Conservation (phyloP, 53 echinoderm and acorn worm genomes). For the Paelopatides confundens region DNA sequence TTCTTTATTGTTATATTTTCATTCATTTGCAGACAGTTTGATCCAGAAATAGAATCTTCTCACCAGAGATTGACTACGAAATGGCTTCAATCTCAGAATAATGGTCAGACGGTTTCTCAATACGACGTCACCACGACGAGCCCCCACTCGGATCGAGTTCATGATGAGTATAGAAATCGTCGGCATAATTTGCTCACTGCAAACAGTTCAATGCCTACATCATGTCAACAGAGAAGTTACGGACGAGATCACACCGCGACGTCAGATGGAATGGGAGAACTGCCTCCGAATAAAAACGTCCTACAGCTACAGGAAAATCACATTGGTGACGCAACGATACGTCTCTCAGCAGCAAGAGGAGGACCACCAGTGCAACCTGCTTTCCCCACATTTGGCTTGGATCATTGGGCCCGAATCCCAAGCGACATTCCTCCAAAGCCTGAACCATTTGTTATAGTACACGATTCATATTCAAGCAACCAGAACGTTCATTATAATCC, state of each 20-base stretch:
- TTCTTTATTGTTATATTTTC: background rate
- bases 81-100: conserved; percentile 28
- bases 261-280: background rate
- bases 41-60: background rate
- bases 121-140: background rate
- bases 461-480: background rate
- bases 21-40: background rate
- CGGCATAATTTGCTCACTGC: background rate
- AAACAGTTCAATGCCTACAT: background rate
- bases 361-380: background rate
- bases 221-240: background rate
- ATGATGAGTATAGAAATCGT: background rate
- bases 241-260: background rate
- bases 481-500: background rate
- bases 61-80: background rate
- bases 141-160: background rate
- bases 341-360: background rate
- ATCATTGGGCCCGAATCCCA: background rate
- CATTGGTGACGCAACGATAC: conserved; percentile 8
- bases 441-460: background rate
- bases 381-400: background rate
- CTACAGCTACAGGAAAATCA: conserved; percentile 12
- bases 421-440: background rate
- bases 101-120: background rate
- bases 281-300: conserved; percentile 17